Evolutionary conservation across 2,888 invertebrate species (phyloP).

Genomic region (Epinotia demarniana): DNA sequence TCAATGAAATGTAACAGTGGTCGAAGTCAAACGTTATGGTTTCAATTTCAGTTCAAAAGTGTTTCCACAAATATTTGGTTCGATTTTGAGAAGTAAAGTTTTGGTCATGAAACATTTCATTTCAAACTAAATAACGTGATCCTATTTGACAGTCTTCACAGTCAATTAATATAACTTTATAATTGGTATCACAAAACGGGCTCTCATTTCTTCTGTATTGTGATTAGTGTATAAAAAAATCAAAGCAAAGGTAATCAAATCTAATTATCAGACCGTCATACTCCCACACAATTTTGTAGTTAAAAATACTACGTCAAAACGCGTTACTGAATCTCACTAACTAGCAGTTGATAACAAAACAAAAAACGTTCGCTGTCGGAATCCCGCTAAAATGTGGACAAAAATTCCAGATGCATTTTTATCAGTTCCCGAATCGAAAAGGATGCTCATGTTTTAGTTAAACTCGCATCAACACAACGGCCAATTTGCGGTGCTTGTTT

Average conservation of each 20-base stretch:
- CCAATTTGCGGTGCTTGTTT: slow-evolving; percentile 29
- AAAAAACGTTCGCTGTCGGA: not conserved
- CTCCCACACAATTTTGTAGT: not conserved
- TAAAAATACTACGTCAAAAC: not conserved
- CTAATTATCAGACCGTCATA: not conserved
- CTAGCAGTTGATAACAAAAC: not conserved
- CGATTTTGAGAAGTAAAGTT: no score
- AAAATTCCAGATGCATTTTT: not conserved
- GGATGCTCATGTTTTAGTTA: slow-evolving; percentile 24
- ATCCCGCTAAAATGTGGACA: not conserved
- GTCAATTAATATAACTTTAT: no score
- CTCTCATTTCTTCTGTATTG: not conserved
- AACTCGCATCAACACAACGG: slow-evolving; percentile 29
- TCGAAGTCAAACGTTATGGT: no score
- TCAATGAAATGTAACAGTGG: no score
- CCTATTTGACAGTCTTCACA: no score
- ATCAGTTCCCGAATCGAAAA: slow-evolving; percentile 17
- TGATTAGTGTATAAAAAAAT: not conserved
- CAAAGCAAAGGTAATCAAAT: not conserved
- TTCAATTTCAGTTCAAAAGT: no score
- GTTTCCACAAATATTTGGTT: no score
- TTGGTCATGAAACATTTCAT: no score
- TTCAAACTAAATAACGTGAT: no score
- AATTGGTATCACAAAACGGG: not conserved
- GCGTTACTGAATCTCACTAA: not conserved